These are phyloP conservation scores for Aphaenogaster rudis DNA, from an alignment of 1,140 invertebrate genomes.

Conservation along the genomic window DNA sequence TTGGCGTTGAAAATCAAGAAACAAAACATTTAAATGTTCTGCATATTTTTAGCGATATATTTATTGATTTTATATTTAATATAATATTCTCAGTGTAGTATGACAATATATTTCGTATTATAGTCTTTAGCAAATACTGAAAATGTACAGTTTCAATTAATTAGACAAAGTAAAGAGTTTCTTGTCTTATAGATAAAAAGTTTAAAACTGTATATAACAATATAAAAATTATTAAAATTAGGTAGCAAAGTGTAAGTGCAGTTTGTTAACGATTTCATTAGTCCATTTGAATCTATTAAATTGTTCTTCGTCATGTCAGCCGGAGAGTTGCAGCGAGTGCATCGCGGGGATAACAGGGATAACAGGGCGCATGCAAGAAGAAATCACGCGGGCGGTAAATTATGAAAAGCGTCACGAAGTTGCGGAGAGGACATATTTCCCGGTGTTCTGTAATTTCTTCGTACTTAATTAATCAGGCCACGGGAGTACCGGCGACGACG, in stretches of 20 bases:
- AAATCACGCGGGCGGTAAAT: conserved; percentile 50
- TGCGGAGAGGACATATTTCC: conserved; percentile 58
- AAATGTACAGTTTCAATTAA: background rate
- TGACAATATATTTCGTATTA: background rate
- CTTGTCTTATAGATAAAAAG: background rate
- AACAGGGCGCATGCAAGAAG: background rate
- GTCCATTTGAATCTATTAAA: conserved; percentile 17
- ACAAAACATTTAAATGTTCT: background rate
- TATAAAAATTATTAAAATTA: background rate
- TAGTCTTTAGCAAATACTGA: background rate
- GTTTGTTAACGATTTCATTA: background rate
- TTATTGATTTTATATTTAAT: background rate
- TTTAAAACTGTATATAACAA: background rate
- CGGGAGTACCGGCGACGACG: conserved; percentile 19
- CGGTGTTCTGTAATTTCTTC: conserved; percentile 60
- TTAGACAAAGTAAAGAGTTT: background rate
- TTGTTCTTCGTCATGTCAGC: background rate
- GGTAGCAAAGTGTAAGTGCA: background rate
- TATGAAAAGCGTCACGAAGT: conserved; percentile 47
- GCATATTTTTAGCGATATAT: background rate
- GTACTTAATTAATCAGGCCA: conserved; percentile 61
- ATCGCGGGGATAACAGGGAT: background rate
- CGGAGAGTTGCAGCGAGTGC: background rate
- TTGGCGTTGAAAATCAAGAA: background rate
- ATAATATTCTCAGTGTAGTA: background rate